Base-by-base conservation (phyloP, 2,888 invertebrate genomes). In the Eilema caniola region DNA sequence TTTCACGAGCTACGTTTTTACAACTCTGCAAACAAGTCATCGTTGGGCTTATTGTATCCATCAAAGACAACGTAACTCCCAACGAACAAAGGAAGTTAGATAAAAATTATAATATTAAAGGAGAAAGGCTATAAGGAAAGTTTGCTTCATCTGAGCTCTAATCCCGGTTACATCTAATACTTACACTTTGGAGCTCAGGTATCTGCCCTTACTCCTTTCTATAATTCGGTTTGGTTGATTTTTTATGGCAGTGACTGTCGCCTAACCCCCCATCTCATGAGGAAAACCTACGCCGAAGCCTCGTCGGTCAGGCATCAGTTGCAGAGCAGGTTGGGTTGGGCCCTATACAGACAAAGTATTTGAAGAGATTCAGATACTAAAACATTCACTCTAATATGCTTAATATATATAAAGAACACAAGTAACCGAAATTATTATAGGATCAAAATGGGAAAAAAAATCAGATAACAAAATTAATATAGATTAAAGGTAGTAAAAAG, bases 1-100 rank as follows among this genome's bases (percentile, higher is more conserved):
- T 77, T 85, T 82, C 80, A 85, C 82, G 81, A 80, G 76, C 79
- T 78, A 77, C 81, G 82, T 89, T 90, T 92, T 92, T 92, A 92
- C 86, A 89, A 89, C 91, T 88, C 85, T 69, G 86, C 87, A 89
- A 90, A 91, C 90, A 91, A 91, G 88, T 89, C 89, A 91, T 90
- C 90, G 90, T 89, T 64, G 33, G 23, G 41, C 69, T 69, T 65
- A 64, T 69, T 69, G 41, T 61, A 24, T 53, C 28, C 28, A 62
- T 70, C 31, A 41, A 47, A 25, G n/a, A 66, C 57, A 56, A 57
- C 66, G 28, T 23, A 64, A 12, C 25, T 25, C 25, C 8, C n/a
- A 57, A 11, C 14, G n/a, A 25, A 63, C 5, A 16, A 53, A 67
- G 28, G 31, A 62, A 53, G 16, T 23, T 56, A 25, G 12, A 14